Base-by-base conservation (phyloP, 2,888 invertebrate species). In the Amphipyra tragopoginis region DNA sequence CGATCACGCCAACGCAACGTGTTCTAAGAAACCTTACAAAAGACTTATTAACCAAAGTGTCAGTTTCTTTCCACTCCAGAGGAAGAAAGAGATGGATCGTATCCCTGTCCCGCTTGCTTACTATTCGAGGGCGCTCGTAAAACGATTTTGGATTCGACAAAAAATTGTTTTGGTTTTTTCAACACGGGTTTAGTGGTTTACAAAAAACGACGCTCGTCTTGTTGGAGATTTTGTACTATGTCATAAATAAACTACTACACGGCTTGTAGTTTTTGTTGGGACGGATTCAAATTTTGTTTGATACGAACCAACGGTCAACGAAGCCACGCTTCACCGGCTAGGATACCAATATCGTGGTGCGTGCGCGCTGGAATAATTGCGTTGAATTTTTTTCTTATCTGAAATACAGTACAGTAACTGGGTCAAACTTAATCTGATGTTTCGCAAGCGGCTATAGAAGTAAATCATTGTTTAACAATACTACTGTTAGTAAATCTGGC, bases 141-240 rank as follows among this genome's bases (percentile, higher is more conserved):
- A 94, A 91, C 87, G 85, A 90, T 89, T 93, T 88, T 85, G 88
- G 83, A 73, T 84, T 81, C 75, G 65, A 92, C 90, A 92, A 91
- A 93, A 94, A 93, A 87, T 88, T 93, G 93, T 94, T 94, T 92
- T 92, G 92, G 87, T 93, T 93, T 94, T 90, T 93, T 93, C 90
- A 80, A 82, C 77, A 76, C 76, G 77, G 84, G 83, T 79, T 80
- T 81, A 81, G 76, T 79, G 79, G 72, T 71, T 62, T 67, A 85
- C 86, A 90, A 89, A 90, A 88, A 83, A 70, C 66, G 70, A 78
- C 72, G 79, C 80, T 86, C 85, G 82, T 90, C 88, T 90, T 90
- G 88, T 91, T 90, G 83, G 90, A 89, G 80, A 88, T 87, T 88
- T 86, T 86, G 87, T 90, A 90, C 88, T 88, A 87, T 83, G 88